phyloP scores from a whole-genome alignment of 2,888 invertebrate genomes.

The Falcaria lacertinaria region DNA sequence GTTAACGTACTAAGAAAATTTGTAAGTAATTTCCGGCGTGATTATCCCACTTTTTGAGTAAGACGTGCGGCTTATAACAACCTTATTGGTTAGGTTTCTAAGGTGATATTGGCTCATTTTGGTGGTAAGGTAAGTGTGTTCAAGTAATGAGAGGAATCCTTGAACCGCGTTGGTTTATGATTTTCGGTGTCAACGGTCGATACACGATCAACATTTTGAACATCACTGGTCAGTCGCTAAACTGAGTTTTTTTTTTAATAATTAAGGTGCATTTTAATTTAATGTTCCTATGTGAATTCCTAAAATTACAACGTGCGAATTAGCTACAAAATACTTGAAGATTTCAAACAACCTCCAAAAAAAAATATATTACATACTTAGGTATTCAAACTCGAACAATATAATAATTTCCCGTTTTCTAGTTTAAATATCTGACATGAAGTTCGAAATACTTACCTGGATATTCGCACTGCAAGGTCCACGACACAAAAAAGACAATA shows the following conservation, averaged over 20 bases:
- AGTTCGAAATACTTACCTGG: conserved; percentile 3
- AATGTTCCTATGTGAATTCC: no score
- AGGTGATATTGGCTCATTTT: neutral
- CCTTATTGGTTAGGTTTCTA: neutral
- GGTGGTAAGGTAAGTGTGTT: conserved; percentile 4
- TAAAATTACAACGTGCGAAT: no score
- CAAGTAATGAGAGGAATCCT: conserved; percentile 22
- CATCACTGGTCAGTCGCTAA: no score
- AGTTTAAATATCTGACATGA: neutral
- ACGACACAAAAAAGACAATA: conserved; percentile 23
- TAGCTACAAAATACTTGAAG: no score
- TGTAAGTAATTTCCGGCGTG: conserved; percentile 32
- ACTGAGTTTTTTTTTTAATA: no score
- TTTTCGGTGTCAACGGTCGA: conserved; percentile 3
- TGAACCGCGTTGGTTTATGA: conserved; percentile 19
- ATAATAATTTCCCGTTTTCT: neutral
- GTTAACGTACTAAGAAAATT: conserved; percentile 35
- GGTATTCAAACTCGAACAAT: neutral
- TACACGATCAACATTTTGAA: conserved; percentile 1
- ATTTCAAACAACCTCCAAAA: no score
- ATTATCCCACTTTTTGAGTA: conserved; percentile 10
- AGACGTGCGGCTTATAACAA: neutral
- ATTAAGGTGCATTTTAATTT: no score
- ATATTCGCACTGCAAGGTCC: conserved; percentile 24
- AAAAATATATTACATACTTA: no score